These are phyloP conservation scores for Mystacides longicornis DNA, from an alignment of 2,888 invertebrate species.

Conservation along the genomic window DNA sequence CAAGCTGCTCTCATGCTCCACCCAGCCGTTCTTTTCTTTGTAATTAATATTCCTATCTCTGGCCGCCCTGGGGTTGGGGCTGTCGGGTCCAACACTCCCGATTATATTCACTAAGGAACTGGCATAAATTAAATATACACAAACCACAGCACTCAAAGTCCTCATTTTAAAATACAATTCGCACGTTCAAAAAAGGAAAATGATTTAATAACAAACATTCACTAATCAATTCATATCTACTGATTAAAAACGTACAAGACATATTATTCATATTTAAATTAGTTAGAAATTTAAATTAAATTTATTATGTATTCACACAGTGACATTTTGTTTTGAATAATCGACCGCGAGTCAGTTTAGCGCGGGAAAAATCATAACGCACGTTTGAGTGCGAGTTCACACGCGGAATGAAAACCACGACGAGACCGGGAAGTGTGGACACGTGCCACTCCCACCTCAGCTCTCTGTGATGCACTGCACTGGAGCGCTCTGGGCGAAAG, in stretches of 20 bases:
- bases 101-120: conserved; percentile 4
- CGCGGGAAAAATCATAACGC: background rate
- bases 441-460: conserved; percentile 18
- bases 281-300: background rate
- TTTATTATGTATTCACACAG: too few relatives aligned
- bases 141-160: background rate
- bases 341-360: too few relatives aligned
- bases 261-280: background rate
- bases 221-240: background rate
- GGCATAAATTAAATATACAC: background rate
- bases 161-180: background rate
- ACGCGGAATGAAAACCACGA: conserved; percentile 16
- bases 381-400: conserved; percentile 10
- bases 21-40: background rate
- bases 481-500: conserved; percentile 14
- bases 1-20: conserved; percentile 4
- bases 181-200: background rate
- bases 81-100: conserved; percentile 8
- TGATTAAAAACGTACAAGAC: background rate
- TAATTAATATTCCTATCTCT: conserved; percentile 1
- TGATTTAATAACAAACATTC: background rate
- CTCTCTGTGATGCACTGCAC: background rate
- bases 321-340: too few relatives aligned
- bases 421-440: conserved; percentile 2
- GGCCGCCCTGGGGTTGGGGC: background rate